Percentiles rank a stretch among this genome's conserved stretches.
Evolutionary conservation across 2,113 vertebrate species (phyloP).

Genomic region (Chaenogobius annularis): DNA sequence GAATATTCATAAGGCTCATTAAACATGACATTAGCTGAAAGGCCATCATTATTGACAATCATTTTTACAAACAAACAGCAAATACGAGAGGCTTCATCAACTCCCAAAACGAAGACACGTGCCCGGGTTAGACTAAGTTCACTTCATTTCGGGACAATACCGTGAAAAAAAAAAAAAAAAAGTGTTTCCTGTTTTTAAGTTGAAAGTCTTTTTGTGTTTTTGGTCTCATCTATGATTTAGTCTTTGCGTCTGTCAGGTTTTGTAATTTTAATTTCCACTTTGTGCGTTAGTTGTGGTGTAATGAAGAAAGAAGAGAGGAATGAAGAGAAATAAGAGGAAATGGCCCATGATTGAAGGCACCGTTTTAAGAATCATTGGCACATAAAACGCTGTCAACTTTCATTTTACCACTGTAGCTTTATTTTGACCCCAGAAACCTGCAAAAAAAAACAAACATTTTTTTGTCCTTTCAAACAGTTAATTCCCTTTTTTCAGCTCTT

Average conservation of each 20-base stretch:
- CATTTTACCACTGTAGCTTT: too few species aligned
- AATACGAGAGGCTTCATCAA: background rate
- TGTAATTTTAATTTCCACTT: background rate
- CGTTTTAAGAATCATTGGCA: slow-evolving; percentile 12
- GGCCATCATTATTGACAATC: slow-evolving; percentile 9
- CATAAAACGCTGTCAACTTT: too few species aligned
- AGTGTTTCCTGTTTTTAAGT: background rate
- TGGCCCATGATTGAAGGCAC: slow-evolving; percentile 6
- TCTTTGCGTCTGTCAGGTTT: slow-evolving; percentile 4
- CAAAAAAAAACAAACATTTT: too few species aligned
- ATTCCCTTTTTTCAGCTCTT: too few species aligned
- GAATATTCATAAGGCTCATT: slow-evolving; percentile 5
- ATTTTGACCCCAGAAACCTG: too few species aligned
- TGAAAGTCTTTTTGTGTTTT: background rate
- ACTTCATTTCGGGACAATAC: background rate
- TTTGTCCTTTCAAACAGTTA: too few species aligned
- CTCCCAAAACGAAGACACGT: background rate
- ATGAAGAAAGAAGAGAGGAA: background rate
- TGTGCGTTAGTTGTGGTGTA: background rate
- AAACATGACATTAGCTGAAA: slow-evolving; percentile 3
- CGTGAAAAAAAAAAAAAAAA: background rate
- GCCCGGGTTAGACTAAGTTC: background rate
- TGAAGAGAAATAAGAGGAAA: background rate
- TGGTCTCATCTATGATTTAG: background rate
- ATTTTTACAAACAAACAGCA: slow-evolving; percentile 1